A percentile compares a stretch with the other conserved stretches of the same genome.
These are phyloP conservation scores for Eilema sororculum DNA, from an alignment of 2,888 invertebrate species.

Conservation along the genomic window DNA sequence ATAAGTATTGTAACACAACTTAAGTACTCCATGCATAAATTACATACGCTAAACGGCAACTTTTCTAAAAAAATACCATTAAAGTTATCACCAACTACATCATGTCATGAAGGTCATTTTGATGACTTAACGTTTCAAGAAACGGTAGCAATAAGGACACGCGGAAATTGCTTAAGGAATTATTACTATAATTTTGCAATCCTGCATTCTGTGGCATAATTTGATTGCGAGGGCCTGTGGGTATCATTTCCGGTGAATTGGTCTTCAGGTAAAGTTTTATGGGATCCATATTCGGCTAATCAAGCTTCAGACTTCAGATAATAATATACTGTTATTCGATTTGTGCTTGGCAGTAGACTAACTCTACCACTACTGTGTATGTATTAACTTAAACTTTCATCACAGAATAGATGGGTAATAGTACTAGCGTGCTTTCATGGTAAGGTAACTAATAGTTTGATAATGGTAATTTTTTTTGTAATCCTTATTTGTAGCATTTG, in stretches of 20 bases:
- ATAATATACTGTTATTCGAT: neutral
- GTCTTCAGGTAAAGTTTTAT: too few species aligned
- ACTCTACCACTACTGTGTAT: neutral
- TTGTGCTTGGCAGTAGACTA: neutral
- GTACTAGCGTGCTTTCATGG: neutral
- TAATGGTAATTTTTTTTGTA: neutral
- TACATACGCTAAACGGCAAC: constrained; percentile 29
- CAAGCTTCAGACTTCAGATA: neutral
- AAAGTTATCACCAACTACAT: neutral
- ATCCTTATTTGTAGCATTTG: too few species aligned
- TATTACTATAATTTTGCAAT: neutral
- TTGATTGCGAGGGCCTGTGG: neutral
- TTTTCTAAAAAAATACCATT: constrained; percentile 16
- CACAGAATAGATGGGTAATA: too few species aligned
- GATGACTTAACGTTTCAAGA: constrained; percentile 10
- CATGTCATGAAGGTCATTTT: constrained; percentile 1
- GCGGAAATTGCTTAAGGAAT: constrained; percentile 1
- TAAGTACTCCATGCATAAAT: constrained; percentile 27
- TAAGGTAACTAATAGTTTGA: neutral
- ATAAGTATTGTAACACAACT: constrained; percentile 69
- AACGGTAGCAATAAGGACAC: neutral
- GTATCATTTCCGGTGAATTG: neutral
- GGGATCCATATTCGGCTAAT: neutral
- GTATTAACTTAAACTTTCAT: too few species aligned
- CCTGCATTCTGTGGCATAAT: neutral